Conservation (phyloP, 2,797 vertebrate genomes). For the Buphagus erythrorhynchus region DNA sequence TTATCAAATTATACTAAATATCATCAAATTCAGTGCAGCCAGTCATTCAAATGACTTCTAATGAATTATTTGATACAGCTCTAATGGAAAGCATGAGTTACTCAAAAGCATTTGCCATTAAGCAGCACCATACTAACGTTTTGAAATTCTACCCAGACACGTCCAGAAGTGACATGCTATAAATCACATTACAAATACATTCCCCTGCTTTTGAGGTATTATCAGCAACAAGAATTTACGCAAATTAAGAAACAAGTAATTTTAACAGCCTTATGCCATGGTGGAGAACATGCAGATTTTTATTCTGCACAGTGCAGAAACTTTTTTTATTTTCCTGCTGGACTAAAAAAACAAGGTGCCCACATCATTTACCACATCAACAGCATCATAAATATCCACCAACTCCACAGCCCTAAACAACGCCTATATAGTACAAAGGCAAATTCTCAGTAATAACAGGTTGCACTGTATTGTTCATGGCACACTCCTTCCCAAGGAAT, state of each 20-base stretch:
- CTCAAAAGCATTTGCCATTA: background rate
- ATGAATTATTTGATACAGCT: constrained; percentile 7
- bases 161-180: background rate
- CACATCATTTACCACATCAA: background rate
- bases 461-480: background rate
- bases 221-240: background rate
- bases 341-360: background rate
- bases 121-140: background rate
- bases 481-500: background rate
- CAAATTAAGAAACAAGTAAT: background rate
- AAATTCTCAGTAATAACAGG: background rate
- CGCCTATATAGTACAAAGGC: background rate
- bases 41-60: background rate
- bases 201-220: background rate
- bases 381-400: background rate
- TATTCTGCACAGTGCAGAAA: background rate
- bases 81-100: constrained; percentile 10
- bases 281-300: background rate
- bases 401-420: background rate
- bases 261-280: background rate
- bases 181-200: background rate
- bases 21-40: background rate
- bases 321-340: background rate
- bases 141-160: background rate
- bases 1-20: constrained; percentile 30